These are phyloP conservation scores for Penelope pileata DNA, from an alignment of 2,113 vertebrate species.

Conservation along the genomic window DNA sequence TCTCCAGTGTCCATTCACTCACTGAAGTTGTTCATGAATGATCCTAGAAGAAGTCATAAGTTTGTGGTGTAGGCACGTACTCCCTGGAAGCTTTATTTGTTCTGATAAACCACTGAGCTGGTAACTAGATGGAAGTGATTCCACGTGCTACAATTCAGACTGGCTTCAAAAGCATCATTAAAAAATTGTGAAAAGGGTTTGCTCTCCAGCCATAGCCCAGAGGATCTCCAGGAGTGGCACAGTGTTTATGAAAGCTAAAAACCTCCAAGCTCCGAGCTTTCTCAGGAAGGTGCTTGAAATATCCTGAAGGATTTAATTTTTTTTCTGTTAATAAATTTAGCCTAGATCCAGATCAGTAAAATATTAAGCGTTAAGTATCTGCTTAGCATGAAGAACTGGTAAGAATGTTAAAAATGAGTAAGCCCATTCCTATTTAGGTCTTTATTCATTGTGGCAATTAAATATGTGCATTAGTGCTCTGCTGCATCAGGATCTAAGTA, in stretches of 20 bases:
- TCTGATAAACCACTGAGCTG: background rate
- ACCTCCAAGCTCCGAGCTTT: background rate
- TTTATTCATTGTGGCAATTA: constrained; percentile 48
- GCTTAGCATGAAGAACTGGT: constrained; percentile 5
- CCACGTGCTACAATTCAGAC: fast-evolving
- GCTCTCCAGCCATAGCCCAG: background rate
- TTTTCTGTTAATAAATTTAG: constrained; percentile 18
- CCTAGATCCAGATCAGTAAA: background rate
- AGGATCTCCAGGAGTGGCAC: background rate
- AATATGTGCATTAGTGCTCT: constrained; percentile 32
- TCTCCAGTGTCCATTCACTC: background rate
- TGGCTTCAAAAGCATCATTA: background rate
- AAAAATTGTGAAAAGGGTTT: background rate
- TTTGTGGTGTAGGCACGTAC: background rate
- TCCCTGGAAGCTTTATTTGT: background rate
- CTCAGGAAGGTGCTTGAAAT: background rate
- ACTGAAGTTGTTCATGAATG: background rate
- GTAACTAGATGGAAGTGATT: background rate
- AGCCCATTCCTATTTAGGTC: constrained; percentile 23
- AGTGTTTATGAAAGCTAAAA: background rate
- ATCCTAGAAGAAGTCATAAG: background rate
- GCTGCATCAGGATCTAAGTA: constrained; percentile 27
- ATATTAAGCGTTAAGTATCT: constrained; percentile 7
- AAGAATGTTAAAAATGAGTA: constrained; percentile 24
- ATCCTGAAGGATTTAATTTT: background rate